These are phyloP conservation scores for Macrobrachium rosenbergii DNA, from an alignment of 1,140 invertebrate genomes.

Conservation along the genomic window DNA sequence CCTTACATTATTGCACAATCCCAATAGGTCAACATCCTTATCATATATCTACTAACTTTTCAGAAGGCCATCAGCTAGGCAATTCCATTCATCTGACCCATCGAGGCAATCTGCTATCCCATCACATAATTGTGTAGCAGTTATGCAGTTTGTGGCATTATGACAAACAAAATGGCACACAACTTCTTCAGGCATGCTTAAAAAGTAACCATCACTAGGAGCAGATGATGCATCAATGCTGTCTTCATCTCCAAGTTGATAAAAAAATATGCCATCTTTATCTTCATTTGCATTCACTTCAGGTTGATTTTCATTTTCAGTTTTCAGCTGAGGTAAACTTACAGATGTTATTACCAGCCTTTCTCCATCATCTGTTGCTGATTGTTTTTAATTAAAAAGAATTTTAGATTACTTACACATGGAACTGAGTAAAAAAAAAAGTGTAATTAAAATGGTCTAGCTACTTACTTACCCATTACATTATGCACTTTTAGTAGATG, in stretches of 20 bases:
- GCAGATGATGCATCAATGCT: slow-evolving; percentile 36
- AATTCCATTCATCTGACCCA: slow-evolving; percentile 91
- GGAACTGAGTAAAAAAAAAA: too few relatives aligned
- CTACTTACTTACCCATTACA: too few relatives aligned
- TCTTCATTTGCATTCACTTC: background rate
- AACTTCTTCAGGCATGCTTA: slow-evolving; percentile 1
- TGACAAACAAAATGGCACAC: slow-evolving; percentile 38
- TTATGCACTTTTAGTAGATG: too few relatives aligned
- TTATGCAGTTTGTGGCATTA: slow-evolving; percentile 17
- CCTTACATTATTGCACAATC: too few relatives aligned
- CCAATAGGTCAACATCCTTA: too few relatives aligned
- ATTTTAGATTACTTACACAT: too few relatives aligned
- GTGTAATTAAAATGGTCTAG: too few relatives aligned
- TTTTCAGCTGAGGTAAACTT: too few relatives aligned
- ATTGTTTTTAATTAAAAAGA: too few relatives aligned
- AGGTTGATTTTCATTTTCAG: too few relatives aligned
- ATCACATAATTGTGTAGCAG: slow-evolving; percentile 76
- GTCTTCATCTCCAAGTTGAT: slow-evolving; percentile 30
- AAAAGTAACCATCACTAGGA: slow-evolving; percentile 42
- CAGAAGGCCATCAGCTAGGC: slow-evolving; percentile 69
- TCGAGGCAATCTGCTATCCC: slow-evolving; percentile 90
- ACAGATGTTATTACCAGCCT: too few relatives aligned
- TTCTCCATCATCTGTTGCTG: too few relatives aligned
- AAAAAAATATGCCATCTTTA: slow-evolving; percentile 39
- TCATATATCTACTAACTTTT: slow-evolving; percentile 38